Percentiles rank a stretch among this genome's conserved stretches.
These are phyloP conservation scores for Holothuria glaberrima DNA, from an alignment of 35 echinoderm and acorn worm species.

Conservation along the genomic window DNA sequence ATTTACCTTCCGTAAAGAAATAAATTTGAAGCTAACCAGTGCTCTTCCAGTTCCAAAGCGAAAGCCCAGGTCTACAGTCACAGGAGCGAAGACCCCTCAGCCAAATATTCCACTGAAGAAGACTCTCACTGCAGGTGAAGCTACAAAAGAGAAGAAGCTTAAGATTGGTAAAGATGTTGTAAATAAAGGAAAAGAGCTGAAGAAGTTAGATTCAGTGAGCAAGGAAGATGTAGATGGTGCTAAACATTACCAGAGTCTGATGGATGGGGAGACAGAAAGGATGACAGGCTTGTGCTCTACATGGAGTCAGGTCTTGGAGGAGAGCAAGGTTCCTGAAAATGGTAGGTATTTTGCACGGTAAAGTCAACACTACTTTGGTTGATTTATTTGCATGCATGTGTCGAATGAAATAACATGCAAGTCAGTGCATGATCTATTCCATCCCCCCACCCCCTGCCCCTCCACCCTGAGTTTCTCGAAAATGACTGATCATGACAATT, in stretches of 20 bases:
- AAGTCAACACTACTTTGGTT: too few species aligned
- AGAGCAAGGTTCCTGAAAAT: not conserved
- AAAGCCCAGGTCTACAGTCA: not conserved
- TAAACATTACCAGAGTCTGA: conserved; percentile 8
- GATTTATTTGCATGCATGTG: too few species aligned
- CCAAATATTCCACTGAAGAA: not conserved
- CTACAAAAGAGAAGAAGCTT: not conserved
- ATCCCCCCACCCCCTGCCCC: too few species aligned
- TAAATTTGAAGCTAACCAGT: not conserved
- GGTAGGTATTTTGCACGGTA: not conserved
- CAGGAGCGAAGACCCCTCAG: not conserved
- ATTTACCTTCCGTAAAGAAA: conserved; percentile 45
- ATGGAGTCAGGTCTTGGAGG: not conserved
- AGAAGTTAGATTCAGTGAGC: not conserved
- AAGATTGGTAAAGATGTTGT: not conserved
- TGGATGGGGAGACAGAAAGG: conserved; percentile 35
- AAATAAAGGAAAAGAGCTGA: too few species aligned
- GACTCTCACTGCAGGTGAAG: not conserved
- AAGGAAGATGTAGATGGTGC: conserved; percentile 42
- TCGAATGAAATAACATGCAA: too few species aligned
- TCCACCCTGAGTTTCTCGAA: too few species aligned
- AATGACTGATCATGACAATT: too few species aligned
- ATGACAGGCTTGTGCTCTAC: conserved; percentile 26
- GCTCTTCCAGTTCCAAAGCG: not conserved
- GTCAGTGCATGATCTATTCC: too few species aligned